phyloP scores from a whole-genome alignment of 2,888 invertebrate species.

The Mythimna loreyi region DNA sequence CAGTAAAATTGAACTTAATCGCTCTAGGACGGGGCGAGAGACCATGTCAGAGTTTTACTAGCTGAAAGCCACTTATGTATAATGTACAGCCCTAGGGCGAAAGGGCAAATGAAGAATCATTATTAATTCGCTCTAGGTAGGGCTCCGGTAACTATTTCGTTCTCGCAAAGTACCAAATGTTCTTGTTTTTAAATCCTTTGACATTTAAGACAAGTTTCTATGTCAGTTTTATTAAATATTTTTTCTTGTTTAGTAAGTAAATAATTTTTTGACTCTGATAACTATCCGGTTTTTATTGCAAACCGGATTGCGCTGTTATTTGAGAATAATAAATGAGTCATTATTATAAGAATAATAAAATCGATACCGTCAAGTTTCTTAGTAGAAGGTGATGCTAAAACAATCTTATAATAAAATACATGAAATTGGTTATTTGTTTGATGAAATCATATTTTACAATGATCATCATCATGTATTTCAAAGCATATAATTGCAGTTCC shows the following conservation, averaged over 20 bases:
- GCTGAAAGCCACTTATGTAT: too few relatives aligned
- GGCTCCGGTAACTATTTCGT: too few relatives aligned
- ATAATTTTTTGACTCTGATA: constrained; percentile 22
- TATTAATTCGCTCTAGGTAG: too few relatives aligned
- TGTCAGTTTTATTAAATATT: not conserved
- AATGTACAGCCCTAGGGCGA: too few relatives aligned
- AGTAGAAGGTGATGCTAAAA: constrained; percentile 3
- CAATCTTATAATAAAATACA: not conserved
- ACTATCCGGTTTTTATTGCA: constrained; percentile 43
- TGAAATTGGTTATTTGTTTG: constrained; percentile 8
- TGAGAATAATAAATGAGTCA: constrained; percentile 48
- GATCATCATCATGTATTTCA: constrained; percentile 2
- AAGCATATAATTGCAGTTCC: too few relatives aligned
- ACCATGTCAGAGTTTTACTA: not conserved
- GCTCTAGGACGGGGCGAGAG: too few relatives aligned
- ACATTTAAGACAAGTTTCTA: not conserved
- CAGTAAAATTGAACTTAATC: too few relatives aligned
- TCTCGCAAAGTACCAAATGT: not conserved
- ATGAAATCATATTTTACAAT: not conserved
- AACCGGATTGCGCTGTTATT: constrained; percentile 52
- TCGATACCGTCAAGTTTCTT: not conserved
- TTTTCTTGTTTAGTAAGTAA: not conserved
- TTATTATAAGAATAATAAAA: not conserved
- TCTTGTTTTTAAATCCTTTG: not conserved
- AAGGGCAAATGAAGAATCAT: too few relatives aligned